Evolutionary conservation across 2,113 vertebrate species (phyloP).

Genomic region (Pungitius pungitius): DNA sequence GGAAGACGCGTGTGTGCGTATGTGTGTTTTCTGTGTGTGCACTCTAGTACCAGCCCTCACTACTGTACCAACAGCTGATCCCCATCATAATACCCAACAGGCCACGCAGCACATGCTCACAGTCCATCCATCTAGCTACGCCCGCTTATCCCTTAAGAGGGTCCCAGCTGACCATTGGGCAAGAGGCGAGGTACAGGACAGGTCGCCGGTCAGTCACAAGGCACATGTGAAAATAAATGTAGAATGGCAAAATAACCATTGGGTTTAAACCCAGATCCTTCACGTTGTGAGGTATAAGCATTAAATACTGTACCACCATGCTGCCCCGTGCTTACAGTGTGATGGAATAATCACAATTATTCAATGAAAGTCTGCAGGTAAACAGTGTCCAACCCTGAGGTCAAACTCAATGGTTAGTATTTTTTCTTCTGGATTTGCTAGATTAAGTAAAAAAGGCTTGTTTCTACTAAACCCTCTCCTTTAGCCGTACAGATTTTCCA

Average conservation of each 20-base stretch:
- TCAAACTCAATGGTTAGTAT: slow-evolving; percentile 16
- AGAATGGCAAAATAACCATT: background rate
- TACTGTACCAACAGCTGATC: slow-evolving; percentile 71
- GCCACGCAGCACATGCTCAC: slow-evolving; percentile 62
- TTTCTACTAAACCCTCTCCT: slow-evolving; percentile 9
- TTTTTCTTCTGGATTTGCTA: slow-evolving; percentile 28
- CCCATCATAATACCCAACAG: slow-evolving; percentile 51
- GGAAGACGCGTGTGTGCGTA: slow-evolving; percentile 5
- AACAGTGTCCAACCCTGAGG: slow-evolving; percentile 18
- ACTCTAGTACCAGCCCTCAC: slow-evolving; percentile 58
- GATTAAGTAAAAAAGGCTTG: slow-evolving; percentile 41
- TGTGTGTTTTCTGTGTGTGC: slow-evolving; percentile 14
- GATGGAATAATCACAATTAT: slow-evolving; percentile 71
- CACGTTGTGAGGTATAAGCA: background rate
- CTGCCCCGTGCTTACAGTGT: slow-evolving; percentile 50
- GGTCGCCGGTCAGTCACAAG: slow-evolving; percentile 12
- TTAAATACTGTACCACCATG: background rate
- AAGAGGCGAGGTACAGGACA: background rate
- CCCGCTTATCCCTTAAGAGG: slow-evolving; percentile 34
- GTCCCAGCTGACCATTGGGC: slow-evolving; percentile 10
- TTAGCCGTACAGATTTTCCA: background rate
- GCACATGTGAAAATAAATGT: background rate
- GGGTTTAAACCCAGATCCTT: background rate
- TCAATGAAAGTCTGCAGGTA: slow-evolving; percentile 23
- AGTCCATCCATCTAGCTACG: slow-evolving; percentile 7